These are phyloP conservation scores for Mus spretus DNA, from an alignment of 2,797 vertebrate species.

Conservation along the genomic window DNA sequence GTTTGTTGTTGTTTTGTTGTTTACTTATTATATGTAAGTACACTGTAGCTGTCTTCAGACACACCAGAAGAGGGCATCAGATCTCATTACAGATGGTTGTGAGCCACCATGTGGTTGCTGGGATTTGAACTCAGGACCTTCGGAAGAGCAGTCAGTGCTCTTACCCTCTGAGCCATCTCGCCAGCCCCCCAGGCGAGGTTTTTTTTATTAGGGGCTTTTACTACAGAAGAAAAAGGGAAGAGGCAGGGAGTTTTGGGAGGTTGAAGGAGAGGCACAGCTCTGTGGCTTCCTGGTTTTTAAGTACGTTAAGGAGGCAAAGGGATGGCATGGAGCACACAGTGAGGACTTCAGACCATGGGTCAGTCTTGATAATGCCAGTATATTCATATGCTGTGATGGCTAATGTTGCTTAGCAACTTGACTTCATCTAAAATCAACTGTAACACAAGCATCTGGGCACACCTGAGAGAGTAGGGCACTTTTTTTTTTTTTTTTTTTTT, in stretches of 20 bases:
- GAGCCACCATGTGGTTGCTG: too few species aligned
- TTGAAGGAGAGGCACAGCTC: background rate
- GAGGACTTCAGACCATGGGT: background rate
- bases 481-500: background rate
- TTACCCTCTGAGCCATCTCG: too few species aligned
- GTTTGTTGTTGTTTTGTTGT: too few species aligned
- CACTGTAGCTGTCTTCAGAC: too few species aligned
- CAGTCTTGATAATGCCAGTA: background rate
- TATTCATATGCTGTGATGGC: background rate
- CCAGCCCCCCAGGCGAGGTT: background rate
- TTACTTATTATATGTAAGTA: too few species aligned
- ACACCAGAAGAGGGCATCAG: too few species aligned
- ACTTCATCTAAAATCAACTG: background rate
- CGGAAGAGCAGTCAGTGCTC: too few species aligned
- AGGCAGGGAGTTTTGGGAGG: background rate
- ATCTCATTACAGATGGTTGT: too few species aligned
- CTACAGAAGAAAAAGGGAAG: background rate
- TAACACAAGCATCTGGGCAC: too few species aligned
- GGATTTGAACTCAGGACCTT: too few species aligned
- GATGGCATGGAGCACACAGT: background rate
- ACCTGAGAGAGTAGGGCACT: too few species aligned
- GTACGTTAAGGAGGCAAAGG: background rate
- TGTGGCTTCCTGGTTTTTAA: background rate
- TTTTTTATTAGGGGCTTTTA: background rate
- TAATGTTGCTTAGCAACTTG: background rate